These are phyloP conservation scores for Pterophyllum scalare DNA, from an alignment of 2,113 vertebrate species.

Conservation along the genomic window DNA sequence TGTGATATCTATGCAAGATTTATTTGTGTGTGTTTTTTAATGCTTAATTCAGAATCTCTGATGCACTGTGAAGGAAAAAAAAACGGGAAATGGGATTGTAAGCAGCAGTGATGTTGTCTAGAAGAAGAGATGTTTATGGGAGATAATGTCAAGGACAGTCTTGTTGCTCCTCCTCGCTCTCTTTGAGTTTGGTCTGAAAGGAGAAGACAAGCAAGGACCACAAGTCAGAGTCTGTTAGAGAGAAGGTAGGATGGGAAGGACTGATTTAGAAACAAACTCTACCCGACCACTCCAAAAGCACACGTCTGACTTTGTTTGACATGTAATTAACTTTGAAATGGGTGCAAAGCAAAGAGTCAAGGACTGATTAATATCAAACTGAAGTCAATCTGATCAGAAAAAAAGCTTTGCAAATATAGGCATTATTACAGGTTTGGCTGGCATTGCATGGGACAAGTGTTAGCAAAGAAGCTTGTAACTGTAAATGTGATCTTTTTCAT, in stretches of 20 bases:
- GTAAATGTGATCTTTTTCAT: not conserved
- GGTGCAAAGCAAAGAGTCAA: not conserved
- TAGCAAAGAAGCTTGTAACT: not conserved
- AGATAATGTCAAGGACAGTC: slow-evolving; percentile 61
- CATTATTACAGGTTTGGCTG: not conserved
- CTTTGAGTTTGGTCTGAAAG: slow-evolving; percentile 44
- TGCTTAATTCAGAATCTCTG: slow-evolving; percentile 24
- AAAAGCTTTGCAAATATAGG: not conserved
- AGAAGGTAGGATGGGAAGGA: not conserved
- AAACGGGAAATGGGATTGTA: slow-evolving; percentile 17
- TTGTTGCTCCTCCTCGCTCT: slow-evolving; percentile 38
- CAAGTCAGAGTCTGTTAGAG: not conserved
- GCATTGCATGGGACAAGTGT: not conserved
- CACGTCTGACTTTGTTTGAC: slow-evolving; percentile 8
- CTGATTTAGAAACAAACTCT: slow-evolving; percentile 9
- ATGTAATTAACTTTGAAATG: slow-evolving; percentile 24
- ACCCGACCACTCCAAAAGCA: not conserved
- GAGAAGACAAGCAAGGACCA: not conserved
- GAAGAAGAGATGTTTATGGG: slow-evolving; percentile 21
- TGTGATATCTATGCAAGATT: slow-evolving; percentile 34
- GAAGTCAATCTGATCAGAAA: not conserved
- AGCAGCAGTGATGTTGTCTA: not conserved
- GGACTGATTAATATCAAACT: not conserved
- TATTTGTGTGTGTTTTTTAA: slow-evolving; percentile 2
- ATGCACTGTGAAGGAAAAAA: not conserved